These are phyloP conservation scores for Clarias pachynema DNA, from an alignment of 2,797 vertebrate species.

Conservation along the genomic window DNA sequence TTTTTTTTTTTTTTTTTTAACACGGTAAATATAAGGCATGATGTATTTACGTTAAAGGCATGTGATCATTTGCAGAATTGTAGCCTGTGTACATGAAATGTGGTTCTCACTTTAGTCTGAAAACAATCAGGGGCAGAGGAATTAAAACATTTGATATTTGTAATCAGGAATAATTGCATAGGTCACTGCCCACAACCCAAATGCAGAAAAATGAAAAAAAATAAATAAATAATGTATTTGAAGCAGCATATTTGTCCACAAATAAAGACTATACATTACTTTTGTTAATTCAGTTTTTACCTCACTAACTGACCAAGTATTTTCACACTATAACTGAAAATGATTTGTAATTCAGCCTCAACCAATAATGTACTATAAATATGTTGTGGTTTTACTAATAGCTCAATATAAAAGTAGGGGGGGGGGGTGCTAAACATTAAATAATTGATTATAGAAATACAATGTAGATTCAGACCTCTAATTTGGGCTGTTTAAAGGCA, in stretches of 20 bases:
- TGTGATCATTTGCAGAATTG: not conserved
- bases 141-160: not conserved
- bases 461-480: not conserved
- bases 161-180: not conserved
- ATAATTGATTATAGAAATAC: not conserved
- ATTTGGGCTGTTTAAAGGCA: not conserved
- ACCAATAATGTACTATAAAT: not conserved
- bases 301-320: not conserved
- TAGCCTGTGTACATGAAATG: not conserved
- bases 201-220: not conserved
- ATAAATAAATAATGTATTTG: too few relatives aligned
- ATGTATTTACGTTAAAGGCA: constrained; percentile 4
- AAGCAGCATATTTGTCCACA: not conserved
- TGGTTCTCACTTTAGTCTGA: not conserved
- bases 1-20: not conserved
- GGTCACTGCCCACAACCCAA: not conserved
- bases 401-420: too few relatives aligned
- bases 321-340: not conserved
- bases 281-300: not conserved
- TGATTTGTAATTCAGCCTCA: not conserved
- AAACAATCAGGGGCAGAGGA: not conserved
- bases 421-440: too few relatives aligned
- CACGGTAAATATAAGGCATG: not conserved
- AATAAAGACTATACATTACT: not conserved
- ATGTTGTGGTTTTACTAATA: not conserved